These are phyloP conservation scores for Pemphredon lugubris DNA, from an alignment of 2,888 invertebrate species.

Conservation along the genomic window DNA sequence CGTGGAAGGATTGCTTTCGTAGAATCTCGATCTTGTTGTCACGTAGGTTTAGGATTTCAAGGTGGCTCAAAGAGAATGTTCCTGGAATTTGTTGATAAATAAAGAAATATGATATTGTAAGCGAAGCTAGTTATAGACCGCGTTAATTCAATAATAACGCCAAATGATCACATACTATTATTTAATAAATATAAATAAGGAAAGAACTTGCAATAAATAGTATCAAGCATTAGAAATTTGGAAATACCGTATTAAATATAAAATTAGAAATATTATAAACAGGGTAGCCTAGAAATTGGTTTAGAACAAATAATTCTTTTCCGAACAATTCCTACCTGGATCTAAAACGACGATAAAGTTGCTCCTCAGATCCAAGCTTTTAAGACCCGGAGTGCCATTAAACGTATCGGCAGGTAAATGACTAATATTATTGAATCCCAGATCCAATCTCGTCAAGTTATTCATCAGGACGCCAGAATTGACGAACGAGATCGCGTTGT, in stretches of 20 bases:
- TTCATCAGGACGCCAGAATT: conserved; percentile 82
- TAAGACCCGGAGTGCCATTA: conserved; percentile 87
- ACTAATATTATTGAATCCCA: conserved; percentile 91
- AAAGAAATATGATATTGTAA: background rate
- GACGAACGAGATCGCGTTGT: conserved; percentile 88
- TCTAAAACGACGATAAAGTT: conserved; percentile 91
- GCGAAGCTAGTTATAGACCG: too few species aligned
- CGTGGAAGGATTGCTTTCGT: conserved; percentile 89
- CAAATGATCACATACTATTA: too few species aligned
- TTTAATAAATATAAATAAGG: too few species aligned
- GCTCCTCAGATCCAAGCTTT: conserved; percentile 90
- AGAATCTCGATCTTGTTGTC: conserved; percentile 88
- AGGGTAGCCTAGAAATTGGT: too few species aligned
- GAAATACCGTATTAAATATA: too few species aligned
- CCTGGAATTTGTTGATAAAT: conserved; percentile 81
- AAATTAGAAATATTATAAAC: too few species aligned
- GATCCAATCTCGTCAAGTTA: conserved; percentile 90
- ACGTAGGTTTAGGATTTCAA: conserved; percentile 89
- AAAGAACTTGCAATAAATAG: too few species aligned
- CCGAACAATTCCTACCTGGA: conserved; percentile 86
- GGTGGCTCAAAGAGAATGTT: conserved; percentile 84
- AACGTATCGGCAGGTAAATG: conserved; percentile 86
- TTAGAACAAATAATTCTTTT: too few species aligned
- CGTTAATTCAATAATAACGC: too few species aligned
- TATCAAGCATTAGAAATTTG: too few species aligned